A percentile compares a stretch with the other conserved stretches of the same genome.
Evolutionary conservation across 92 coral and sea anemone species (phyloP).

Genomic region (Pocillopora grandis): DNA sequence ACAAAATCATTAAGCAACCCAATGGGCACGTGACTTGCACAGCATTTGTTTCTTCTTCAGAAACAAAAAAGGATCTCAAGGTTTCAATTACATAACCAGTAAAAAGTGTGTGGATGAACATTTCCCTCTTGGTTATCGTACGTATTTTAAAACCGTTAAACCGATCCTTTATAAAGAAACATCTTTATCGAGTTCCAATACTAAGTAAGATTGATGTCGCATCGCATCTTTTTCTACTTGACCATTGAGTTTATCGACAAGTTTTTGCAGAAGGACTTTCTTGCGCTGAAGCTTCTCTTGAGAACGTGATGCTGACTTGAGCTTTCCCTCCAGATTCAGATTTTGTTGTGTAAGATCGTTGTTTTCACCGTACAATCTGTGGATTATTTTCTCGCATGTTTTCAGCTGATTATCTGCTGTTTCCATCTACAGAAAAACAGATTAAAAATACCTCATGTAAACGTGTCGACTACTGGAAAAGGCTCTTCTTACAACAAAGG

Average conservation of each 20-base stretch:
- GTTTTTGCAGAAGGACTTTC: conserved; percentile 78
- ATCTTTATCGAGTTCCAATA: conserved; percentile 95
- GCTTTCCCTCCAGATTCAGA: conserved; percentile 73
- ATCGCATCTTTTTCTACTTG: conserved; percentile 80
- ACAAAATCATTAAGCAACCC: background rate
- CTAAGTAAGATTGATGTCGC: conserved; percentile 72
- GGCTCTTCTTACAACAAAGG: too few species aligned
- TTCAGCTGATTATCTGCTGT: conserved; percentile 92
- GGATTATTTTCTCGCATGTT: conserved; percentile 89
- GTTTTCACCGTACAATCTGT: conserved; percentile 87
- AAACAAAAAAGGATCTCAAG: background rate
- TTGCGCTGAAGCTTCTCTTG: conserved; percentile 88
- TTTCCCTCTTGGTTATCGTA: too few species aligned
- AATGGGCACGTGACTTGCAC: background rate
- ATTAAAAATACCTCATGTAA: background rate
- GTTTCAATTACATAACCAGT: too few species aligned
- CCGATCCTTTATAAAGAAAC: conserved; percentile 42
- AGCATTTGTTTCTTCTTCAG: background rate
- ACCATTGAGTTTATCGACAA: conserved; percentile 83
- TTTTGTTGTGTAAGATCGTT: conserved; percentile 75
- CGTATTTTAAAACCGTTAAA: background rate
- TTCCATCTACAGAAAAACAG: conserved; percentile 68
- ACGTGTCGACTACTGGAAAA: too few species aligned
- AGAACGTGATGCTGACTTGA: conserved; percentile 77
- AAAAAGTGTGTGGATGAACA: too few species aligned